A percentile compares a stretch with the other conserved stretches of the same genome.
Conservation (phyloP, 2,113 vertebrate species). For the Trogon melanurus region DNA sequence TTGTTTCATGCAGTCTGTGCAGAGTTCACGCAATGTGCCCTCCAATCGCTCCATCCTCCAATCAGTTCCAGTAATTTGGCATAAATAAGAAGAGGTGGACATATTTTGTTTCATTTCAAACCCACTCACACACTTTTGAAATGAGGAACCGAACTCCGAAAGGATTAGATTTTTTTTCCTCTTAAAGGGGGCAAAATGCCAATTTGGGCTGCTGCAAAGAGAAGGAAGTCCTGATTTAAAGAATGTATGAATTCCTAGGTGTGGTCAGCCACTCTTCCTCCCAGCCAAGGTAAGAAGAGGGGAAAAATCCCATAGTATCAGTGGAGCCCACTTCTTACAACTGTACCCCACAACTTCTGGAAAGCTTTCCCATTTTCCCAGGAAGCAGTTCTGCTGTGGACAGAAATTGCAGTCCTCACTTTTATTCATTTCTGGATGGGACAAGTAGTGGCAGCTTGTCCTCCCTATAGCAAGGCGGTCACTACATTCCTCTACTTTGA, state of each 20-base stretch:
- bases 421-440: background rate
- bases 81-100: constrained; percentile 30
- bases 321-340: background rate
- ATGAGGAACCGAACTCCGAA: constrained; percentile 58
- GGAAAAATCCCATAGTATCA: background rate
- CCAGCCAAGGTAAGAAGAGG: background rate
- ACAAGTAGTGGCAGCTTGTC: background rate
- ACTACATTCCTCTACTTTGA: background rate
- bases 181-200: constrained; percentile 49
- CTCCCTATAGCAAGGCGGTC: background rate
- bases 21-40: background rate
- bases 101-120: constrained; percentile 60
- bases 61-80: constrained; percentile 4
- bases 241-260: background rate
- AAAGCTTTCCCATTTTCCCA: background rate
- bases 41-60: background rate
- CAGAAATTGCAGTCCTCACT: background rate
- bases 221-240: constrained; percentile 42
- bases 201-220: constrained; percentile 28
- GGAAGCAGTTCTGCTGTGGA: background rate
- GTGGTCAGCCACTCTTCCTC: background rate
- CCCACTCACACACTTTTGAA: constrained; percentile 41
- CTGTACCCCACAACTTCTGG: background rate
- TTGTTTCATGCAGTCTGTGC: background rate
- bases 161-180: constrained; percentile 49